These are phyloP conservation scores for Microplitis manilae DNA, from an alignment of 2,888 invertebrate genomes.

Conservation along the genomic window DNA sequence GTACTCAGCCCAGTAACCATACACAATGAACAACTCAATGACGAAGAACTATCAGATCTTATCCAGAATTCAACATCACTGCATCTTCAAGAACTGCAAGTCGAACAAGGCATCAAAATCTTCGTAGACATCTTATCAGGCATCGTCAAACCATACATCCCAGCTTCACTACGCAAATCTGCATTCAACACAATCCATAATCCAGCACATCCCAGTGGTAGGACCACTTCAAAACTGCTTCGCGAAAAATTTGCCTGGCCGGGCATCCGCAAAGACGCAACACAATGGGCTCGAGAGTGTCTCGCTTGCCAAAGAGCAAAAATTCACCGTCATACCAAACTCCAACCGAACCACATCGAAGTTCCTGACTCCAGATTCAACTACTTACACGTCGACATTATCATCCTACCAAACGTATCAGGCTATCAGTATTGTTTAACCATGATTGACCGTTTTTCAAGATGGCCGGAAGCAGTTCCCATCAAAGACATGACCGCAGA, in stretches of 20 bases:
- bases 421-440: constrained; percentile 54
- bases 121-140: constrained; percentile 37
- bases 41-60: background rate
- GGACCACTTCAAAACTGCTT: constrained; percentile 46
- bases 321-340: constrained; percentile 53
- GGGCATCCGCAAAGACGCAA: constrained; percentile 52
- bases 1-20: background rate
- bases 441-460: constrained; percentile 49
- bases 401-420: constrained; percentile 36
- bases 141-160: constrained; percentile 47
- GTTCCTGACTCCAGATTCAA: constrained; percentile 27
- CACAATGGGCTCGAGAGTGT: constrained; percentile 57
- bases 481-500: constrained; percentile 55
- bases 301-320: constrained; percentile 60
- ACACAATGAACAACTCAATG: background rate
- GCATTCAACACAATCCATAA: constrained; percentile 44
- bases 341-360: constrained; percentile 5
- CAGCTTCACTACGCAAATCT: constrained; percentile 37
- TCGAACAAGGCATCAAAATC: constrained; percentile 12
- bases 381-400: constrained; percentile 39
- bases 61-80: background rate
- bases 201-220: constrained; percentile 48
- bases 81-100: background rate
- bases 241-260: constrained; percentile 56
- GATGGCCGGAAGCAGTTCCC: constrained; percentile 59